Conservation (phyloP, 1,140 invertebrate genomes). For the Lethrus apterus region DNA sequence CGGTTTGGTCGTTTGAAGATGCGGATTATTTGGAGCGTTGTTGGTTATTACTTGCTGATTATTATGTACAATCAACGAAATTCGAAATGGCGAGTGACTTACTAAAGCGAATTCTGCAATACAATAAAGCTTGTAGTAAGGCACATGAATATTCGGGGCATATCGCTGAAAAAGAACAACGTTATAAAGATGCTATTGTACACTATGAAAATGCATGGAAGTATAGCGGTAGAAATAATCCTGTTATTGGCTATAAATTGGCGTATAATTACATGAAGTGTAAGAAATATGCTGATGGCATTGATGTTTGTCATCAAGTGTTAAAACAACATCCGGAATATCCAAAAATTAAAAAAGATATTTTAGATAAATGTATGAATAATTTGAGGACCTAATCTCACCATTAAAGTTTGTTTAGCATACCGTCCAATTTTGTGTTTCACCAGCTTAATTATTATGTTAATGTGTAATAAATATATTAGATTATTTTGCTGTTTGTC, state of each 20-base stretch:
- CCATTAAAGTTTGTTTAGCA: too few species aligned
- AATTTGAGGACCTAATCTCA: conserved; percentile 59
- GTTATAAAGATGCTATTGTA: conserved; percentile 75
- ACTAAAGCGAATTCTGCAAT: conserved; percentile 69
- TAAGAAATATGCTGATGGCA: conserved; percentile 79
- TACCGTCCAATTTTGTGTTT: too few species aligned
- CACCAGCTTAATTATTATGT: too few species aligned
- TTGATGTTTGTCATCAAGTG: conserved; percentile 79
- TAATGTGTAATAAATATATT: too few species aligned
- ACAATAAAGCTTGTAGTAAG: conserved; percentile 85
- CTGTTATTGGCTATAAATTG: conserved; percentile 83
- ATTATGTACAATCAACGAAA: conserved; percentile 83
- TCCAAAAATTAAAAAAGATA: conserved; percentile 85
- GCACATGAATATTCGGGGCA: conserved; percentile 85
- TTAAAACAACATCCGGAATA: conserved; percentile 78
- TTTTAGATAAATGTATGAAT: conserved; percentile 87
- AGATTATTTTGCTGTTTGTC: too few species aligned
- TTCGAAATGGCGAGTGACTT: conserved; percentile 80
- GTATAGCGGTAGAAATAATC: conserved; percentile 69
- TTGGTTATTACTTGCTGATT: conserved; percentile 88
- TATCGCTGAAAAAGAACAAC: conserved; percentile 88
- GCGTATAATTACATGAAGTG: conserved; percentile 88
- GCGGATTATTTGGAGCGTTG: conserved; percentile 92
- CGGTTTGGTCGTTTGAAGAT: conserved; percentile 87
- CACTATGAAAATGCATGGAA: conserved; percentile 85